Evolutionary conservation across 2,113 vertebrate genomes (phyloP).

Genomic region (Lamprotornis superbus): DNA sequence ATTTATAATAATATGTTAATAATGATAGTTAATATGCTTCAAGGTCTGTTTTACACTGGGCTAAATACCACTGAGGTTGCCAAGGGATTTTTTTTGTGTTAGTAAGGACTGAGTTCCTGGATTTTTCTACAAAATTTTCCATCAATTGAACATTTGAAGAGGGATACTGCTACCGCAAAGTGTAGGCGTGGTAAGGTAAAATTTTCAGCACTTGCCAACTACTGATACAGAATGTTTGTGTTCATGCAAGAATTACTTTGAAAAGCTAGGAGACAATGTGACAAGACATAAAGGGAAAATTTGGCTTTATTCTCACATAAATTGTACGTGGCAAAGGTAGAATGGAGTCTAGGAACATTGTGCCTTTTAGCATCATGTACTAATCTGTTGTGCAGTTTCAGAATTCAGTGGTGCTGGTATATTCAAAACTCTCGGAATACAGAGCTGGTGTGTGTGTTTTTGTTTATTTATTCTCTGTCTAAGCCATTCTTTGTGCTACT

Average conservation of each 20-base stretch:
- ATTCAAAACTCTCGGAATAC: not conserved
- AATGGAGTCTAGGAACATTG: not conserved
- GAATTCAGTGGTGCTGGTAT: rapidly evolving
- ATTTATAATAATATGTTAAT: not conserved
- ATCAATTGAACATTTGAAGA: not conserved
- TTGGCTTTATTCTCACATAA: not conserved
- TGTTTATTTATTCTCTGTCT: not conserved
- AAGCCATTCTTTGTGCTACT: not conserved
- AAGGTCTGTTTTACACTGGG: not conserved
- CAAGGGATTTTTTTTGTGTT: not conserved
- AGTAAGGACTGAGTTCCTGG: not conserved
- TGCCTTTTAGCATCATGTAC: not conserved
- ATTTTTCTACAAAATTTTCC: not conserved
- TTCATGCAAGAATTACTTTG: not conserved
- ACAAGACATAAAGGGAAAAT: not conserved
- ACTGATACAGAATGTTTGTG: not conserved
- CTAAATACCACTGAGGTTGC: not conserved
- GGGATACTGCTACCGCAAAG: not conserved
- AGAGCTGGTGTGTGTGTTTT: not conserved
- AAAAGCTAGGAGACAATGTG: not conserved
- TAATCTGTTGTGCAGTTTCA: not conserved
- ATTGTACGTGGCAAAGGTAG: not conserved
- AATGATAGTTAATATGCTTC: not conserved
- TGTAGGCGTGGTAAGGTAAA: not conserved
- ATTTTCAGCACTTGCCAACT: not conserved